Conservation (phyloP, 1,140 invertebrate species). For the Eupristina koningsbergeri region DNA sequence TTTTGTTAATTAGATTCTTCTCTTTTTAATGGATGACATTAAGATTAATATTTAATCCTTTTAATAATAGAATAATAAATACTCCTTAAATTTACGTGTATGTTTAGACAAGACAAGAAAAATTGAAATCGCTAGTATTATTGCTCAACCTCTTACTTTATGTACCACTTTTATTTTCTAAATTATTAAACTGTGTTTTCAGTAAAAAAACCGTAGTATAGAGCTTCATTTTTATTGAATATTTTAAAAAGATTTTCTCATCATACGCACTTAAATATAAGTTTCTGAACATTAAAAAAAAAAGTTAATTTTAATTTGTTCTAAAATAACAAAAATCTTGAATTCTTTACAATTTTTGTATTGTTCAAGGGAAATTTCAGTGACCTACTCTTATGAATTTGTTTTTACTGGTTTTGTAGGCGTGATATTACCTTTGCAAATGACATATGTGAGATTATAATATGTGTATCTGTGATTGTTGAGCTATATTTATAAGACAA, state of each 20-base stretch:
- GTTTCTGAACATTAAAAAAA: not conserved
- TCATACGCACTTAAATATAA: not conserved
- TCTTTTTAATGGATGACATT: not conserved
- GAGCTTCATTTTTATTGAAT: too few species aligned
- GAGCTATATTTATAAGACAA: slow-evolving; percentile 47
- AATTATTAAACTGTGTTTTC: not conserved
- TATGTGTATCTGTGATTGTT: slow-evolving; percentile 51
- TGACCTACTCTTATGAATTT: slow-evolving; percentile 21
- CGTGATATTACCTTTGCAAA: slow-evolving; percentile 33
- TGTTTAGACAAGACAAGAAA: slow-evolving; percentile 12
- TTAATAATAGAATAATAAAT: not conserved
- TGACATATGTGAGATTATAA: slow-evolving; percentile 49
- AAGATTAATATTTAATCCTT: too few species aligned
- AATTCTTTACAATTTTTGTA: slow-evolving; percentile 28
- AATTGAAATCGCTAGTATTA: not conserved
- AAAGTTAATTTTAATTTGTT: slow-evolving; percentile 19
- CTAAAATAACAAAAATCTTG: slow-evolving; percentile 38
- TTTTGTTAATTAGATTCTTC: not conserved
- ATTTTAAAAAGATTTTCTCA: not conserved
- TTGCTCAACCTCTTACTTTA: not conserved
- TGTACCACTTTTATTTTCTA: not conserved
- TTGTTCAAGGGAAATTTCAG: not conserved
- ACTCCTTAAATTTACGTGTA: slow-evolving; percentile 8
- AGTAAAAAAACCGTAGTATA: not conserved
- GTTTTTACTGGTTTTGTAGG: slow-evolving; percentile 34